A percentile compares a stretch with the other conserved stretches of the same genome.
Evolutionary conservation across 2,888 invertebrate species (phyloP).

Genomic region (Archaeoteleia sp.): DNA sequence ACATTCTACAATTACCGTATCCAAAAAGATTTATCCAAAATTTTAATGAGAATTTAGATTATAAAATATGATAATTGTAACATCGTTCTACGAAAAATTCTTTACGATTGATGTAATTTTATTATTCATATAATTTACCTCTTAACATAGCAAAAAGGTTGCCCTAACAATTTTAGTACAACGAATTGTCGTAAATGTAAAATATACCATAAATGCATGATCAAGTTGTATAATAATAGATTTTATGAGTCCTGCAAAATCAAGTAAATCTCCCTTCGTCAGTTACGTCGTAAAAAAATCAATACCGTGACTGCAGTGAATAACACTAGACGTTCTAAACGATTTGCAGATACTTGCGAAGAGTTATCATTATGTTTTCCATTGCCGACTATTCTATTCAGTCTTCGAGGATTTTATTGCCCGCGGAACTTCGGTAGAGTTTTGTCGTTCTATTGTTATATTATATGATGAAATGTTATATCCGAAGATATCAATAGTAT

Average conservation of each 20-base stretch:
- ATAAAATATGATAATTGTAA: too few relatives aligned
- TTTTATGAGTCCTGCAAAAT: neutral
- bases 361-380: slow-evolving; percentile 21
- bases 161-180: too few relatives aligned
- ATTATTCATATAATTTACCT: too few relatives aligned
- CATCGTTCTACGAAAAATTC: too few relatives aligned
- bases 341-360: slow-evolving; percentile 20
- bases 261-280: too few relatives aligned
- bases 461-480: slow-evolving; percentile 23
- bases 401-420: slow-evolving; percentile 26
- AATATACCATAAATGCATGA: too few relatives aligned
- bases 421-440: slow-evolving; percentile 25
- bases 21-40: too few relatives aligned
- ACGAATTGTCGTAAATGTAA: too few relatives aligned
- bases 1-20: too few relatives aligned
- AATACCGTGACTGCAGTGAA: slow-evolving; percentile 8
- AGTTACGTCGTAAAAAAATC: slow-evolving; percentile 1
- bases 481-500: slow-evolving; percentile 11
- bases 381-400: slow-evolving; percentile 16
- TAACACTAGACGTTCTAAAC: slow-evolving; percentile 10
- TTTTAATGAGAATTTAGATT: too few relatives aligned
- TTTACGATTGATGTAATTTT: too few relatives aligned
- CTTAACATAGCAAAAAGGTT: too few relatives aligned
- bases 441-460: slow-evolving; percentile 20
- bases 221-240: neutral